Conservation (phyloP, 1,140 invertebrate species). For the Tribolium madens region DNA sequence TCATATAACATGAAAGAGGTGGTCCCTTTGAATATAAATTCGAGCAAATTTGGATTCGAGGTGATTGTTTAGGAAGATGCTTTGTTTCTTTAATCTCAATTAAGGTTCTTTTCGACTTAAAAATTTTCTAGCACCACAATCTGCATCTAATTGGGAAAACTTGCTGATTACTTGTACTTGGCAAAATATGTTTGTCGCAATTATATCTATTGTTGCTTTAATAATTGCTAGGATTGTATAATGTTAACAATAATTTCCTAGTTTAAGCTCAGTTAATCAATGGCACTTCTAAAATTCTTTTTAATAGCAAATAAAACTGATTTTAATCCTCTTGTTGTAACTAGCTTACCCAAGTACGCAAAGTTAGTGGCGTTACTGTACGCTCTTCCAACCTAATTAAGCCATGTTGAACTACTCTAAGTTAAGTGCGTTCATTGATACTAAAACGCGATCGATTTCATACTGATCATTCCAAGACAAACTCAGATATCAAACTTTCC, state of each 20-base stretch:
- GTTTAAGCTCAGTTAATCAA: not conserved
- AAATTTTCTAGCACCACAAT: conserved; percentile 12
- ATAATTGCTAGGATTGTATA: conserved; percentile 8
- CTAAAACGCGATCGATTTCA: conserved; percentile 14
- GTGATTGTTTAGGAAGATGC: conserved; percentile 24
- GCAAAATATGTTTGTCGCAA: conserved; percentile 27
- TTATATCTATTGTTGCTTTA: conserved; percentile 29
- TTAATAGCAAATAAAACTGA: conserved; percentile 38
- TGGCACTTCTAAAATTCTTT: conserved; percentile 31
- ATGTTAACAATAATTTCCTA: conserved; percentile 8
- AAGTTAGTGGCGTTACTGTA: conserved; percentile 32
- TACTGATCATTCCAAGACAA: conserved; percentile 30
- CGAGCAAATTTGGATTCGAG: conserved; percentile 52
- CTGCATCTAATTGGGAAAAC: conserved; percentile 7
- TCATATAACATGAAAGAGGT: conserved; percentile 58
- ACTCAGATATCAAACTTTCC: conserved; percentile 35
- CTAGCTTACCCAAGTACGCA: conserved; percentile 32
- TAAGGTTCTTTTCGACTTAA: not conserved
- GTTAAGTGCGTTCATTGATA: conserved; percentile 38
- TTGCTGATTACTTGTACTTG: conserved; percentile 23
- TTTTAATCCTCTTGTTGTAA: conserved; percentile 32
- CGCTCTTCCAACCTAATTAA: conserved; percentile 42
- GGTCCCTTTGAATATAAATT: conserved; percentile 58
- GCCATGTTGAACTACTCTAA: conserved; percentile 18
- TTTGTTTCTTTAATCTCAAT: conserved; percentile 23